Evolutionary conservation across 2,888 invertebrate species (phyloP), one percentile per base, ranked within the genome.

Genomic region (Drosophila antonietae): DNA sequence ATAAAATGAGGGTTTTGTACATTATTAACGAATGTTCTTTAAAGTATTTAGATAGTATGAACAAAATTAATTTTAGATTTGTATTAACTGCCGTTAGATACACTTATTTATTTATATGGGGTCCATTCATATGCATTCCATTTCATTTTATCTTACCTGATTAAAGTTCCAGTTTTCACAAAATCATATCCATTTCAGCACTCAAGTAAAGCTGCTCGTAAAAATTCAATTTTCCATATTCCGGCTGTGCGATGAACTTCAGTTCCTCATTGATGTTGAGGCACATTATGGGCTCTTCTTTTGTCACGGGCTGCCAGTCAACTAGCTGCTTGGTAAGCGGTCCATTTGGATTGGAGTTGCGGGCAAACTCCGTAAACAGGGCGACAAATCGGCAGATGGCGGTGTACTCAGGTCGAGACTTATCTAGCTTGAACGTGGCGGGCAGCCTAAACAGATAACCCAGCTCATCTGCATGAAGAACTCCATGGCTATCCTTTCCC

Each of bases 401-500:
- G 23, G 63, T 65, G 57, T 85, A 91, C 44, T 92, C 92, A 4
- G 67, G 47, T 1, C 87, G 79, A 8, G 83, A 75, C 15, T 63
- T 66, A 6, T 82, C 57, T 55, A 89, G 49, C 55, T 78, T 83
- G n/a, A 77, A 78, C 1, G 84, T 73, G 4, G 78, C 65, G 3
- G 81, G 80, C 33, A 87, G 75, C 15, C 83, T 85, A 35, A 90
- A 92, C 0, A 92, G 41, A 47, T 92, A 92, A 1, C 89, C 75
- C 41, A 92, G 23, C 12, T 91, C 91, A 71, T 91, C 92, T 0
- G 73, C 89, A 78, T 92, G 92, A 1, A 15, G 33, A 4, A 73
- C 83, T 15, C 91, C 92, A 1, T 67, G 75, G 0, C 64, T 49
- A 3, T 69, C 74, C 28, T 75, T 76, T 0, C 90, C 92, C 14